Base-by-base conservation (phyloP, 1,140 invertebrate species). In the Euwallacea fornicatus region DNA sequence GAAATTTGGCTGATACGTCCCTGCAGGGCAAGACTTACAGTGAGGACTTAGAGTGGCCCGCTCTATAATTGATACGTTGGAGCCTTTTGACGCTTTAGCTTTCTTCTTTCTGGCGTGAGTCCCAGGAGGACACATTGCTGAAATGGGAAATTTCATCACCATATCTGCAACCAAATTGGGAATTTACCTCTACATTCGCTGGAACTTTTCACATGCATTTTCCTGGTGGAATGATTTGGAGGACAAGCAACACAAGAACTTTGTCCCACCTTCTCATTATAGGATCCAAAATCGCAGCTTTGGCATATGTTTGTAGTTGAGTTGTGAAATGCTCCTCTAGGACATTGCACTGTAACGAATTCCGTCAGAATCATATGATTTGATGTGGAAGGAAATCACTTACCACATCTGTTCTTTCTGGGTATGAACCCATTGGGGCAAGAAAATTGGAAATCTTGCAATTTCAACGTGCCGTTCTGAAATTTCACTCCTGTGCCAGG, bases 271-370 rank as follows among this genome's bases (percentile, higher is more conserved):
- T 79, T 55, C 44, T 85, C 84, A 74, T 90, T 88, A 74, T 88
- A 91, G n/a, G 83, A 84, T 6, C 88, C 88, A 58, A 84, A 76
- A 16, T 81, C 78, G 77, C 90, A 91, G 15, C 84, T 80, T 54
- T 85, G 82, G 73, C 89, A 91, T 13, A 75, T 76, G 59, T 84
- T 81, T 10, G 73, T 78, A 2, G 85, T 82, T 0, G 81, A 78
- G 79, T 89, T 87, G 75, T 86, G 88, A 76, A 87, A 89, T n/a
- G 88, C 89, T 16, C 90, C 90, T 73, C 83, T 78, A 6, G 89
- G 87, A 78, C 90, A 91, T 75, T 85, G 85, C 8, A 90, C 89
- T 81, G 44, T 78, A 77, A 63, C 15, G 8, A 66, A 44, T 44
- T 2, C 6, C 6, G 44, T 16, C 0, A 46, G 33, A 47, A 43